Evolutionary conservation across 2,888 invertebrate species (phyloP).

Genomic region (Tenthredo amoena): DNA sequence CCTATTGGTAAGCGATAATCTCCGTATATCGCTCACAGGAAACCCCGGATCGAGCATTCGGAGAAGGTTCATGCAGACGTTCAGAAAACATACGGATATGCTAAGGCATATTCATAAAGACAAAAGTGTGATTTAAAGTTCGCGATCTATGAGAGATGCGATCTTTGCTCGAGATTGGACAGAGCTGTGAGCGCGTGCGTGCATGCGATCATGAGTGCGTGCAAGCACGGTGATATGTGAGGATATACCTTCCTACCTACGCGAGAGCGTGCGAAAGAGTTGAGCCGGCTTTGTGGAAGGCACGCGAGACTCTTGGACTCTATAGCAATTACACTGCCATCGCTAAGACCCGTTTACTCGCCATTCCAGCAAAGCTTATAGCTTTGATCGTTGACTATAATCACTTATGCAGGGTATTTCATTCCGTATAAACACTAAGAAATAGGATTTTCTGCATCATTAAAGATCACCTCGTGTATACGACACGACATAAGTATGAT

Average conservation of each 20-base stretch:
- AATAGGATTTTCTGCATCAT: constrained; percentile 30
- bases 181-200: background rate
- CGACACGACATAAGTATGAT: background rate
- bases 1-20: background rate
- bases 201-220: constrained; percentile 23
- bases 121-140: constrained; percentile 25
- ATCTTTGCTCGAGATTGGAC: constrained; percentile 29
- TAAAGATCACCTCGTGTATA: constrained; percentile 20
- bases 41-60: background rate
- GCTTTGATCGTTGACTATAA: constrained; percentile 32
- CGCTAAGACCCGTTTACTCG: constrained; percentile 43
- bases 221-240: background rate
- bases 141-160: constrained; percentile 26
- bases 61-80: background rate
- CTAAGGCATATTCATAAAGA: constrained; percentile 11
- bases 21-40: background rate
- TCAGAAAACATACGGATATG: background rate
- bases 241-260: constrained; percentile 32
- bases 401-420: constrained; percentile 33
- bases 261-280: constrained; percentile 50
- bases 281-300: constrained; percentile 35
- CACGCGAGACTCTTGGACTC: constrained; percentile 50
- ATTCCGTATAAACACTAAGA: constrained; percentile 8
- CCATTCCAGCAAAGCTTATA: constrained; percentile 9
- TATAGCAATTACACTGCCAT: constrained; percentile 43